Evolutionary conservation across 1,140 invertebrate genomes (phyloP).

Genomic region (Apis mellifera): Amel_HAv3.1 CM009940.2:11692501-11693000

Average conservation of each 20-base stretch:
- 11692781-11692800: neutral
- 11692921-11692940: neutral
- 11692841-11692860: neutral
- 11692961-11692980: neutral
- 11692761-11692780: constrained; percentile 3
- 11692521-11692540: constrained; percentile 55
- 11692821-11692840: neutral
- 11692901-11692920: neutral
- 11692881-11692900: neutral
- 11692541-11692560: constrained; percentile 26
- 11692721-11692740: constrained; percentile 52
- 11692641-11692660: constrained; percentile 39
- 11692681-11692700: constrained; percentile 12
- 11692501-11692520: constrained; percentile 57
- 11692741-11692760: constrained; percentile 40
- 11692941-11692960: neutral
- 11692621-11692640: constrained; percentile 73
- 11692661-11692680: constrained; percentile 63
- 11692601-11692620: constrained; percentile 59
- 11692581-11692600: constrained; percentile 51
- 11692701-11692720: constrained; percentile 1
- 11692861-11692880: constrained; percentile 13
- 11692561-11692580: constrained; percentile 39
- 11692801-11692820: neutral
- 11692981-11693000: constrained; percentile 3